A percentile compares a stretch with the other conserved stretches of the same genome.
Evolutionary conservation across 2,888 invertebrate species (phyloP).

Genomic region (Thymelicus sylvestris): DNA sequence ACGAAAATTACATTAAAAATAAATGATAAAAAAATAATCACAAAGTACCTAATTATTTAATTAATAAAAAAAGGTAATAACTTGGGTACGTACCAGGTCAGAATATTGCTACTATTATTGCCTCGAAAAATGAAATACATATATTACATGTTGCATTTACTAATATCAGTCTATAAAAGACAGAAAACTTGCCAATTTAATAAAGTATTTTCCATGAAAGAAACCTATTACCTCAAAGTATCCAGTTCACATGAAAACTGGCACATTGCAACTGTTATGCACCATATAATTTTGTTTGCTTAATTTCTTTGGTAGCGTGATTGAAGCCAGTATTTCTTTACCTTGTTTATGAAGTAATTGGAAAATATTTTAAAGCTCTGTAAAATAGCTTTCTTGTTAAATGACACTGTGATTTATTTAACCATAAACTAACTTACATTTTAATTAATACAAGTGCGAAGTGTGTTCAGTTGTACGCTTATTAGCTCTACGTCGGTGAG

Average conservation of each 20-base stretch:
- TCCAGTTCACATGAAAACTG: constrained; percentile 6
- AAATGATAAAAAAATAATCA: too few relatives aligned
- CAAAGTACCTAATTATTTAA: too few relatives aligned
- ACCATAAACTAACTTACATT: too few relatives aligned
- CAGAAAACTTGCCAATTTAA: background rate
- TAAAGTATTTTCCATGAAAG: background rate
- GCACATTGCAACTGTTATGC: constrained; percentile 25
- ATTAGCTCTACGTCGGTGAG: too few relatives aligned
- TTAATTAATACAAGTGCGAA: too few relatives aligned
- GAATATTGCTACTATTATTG: too few relatives aligned
- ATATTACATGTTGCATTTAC: too few relatives aligned
- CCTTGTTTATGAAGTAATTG: constrained; percentile 14
- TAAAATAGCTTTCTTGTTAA: constrained; percentile 5
- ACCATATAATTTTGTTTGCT: constrained; percentile 21
- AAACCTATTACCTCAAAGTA: constrained; percentile 11
- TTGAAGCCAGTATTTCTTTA: constrained; percentile 18
- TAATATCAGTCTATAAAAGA: background rate
- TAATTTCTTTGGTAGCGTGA: constrained; percentile 25
- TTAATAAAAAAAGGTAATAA: too few relatives aligned
- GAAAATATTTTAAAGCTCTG: constrained; percentile 12
- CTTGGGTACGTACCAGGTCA: too few relatives aligned
- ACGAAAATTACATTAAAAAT: too few relatives aligned
- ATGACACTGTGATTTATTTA: background rate
- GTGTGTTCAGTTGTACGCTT: too few relatives aligned
- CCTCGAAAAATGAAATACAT: too few relatives aligned